Base-by-base conservation (phyloP, 2,797 vertebrate genomes). In the Remorina albescens region DNA sequence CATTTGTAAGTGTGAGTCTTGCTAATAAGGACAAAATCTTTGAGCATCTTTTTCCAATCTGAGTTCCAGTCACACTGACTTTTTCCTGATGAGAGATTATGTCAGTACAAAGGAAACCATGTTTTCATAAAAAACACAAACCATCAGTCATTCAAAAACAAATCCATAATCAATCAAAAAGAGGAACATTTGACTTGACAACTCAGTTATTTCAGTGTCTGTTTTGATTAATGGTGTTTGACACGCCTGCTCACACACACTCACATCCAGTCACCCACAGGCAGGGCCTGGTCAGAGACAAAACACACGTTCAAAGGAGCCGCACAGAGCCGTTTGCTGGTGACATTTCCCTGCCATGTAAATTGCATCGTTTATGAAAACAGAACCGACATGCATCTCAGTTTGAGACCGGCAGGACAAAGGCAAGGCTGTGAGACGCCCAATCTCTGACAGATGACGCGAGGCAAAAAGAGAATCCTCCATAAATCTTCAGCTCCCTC, bases 401-500 rank as follows among this genome's bases (percentile, higher is more conserved):
- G 19, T 62, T 37, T 63, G 58, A 70, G 58, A 15, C 39, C 0
- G 5, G 47, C 0, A 44, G 42, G 39, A 67, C 12, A 60, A 46
- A 64, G 21, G 46, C 1, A 2, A 36, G 15, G 23, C 37, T 18
- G 46, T 21, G 36, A 30, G 4, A 47, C 18, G 10, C 28, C 21
- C 36, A 55, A 41, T 61, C n/a, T 65, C 2, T 47, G 30, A 49
- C 47, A 15, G 47, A 50, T 2, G 6, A 15, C 47, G 25, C 13
- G 11, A 15, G 47, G 11, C 2, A 2, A 7, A 54, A 56, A 25
- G 32, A 28, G 37, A 71, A n/a, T 13, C 6, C 6, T 78, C 26
- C 26, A 63, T 81, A 81, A 70, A 81, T 76, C 51, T 4, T 56
- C 16, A 5, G 42, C 67, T 81, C 83, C 64, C 65, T 60, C n/a